These are phyloP conservation scores for Tetragnatha versicolor DNA, from an alignment of 1,140 invertebrate genomes.

Conservation along the genomic window DNA sequence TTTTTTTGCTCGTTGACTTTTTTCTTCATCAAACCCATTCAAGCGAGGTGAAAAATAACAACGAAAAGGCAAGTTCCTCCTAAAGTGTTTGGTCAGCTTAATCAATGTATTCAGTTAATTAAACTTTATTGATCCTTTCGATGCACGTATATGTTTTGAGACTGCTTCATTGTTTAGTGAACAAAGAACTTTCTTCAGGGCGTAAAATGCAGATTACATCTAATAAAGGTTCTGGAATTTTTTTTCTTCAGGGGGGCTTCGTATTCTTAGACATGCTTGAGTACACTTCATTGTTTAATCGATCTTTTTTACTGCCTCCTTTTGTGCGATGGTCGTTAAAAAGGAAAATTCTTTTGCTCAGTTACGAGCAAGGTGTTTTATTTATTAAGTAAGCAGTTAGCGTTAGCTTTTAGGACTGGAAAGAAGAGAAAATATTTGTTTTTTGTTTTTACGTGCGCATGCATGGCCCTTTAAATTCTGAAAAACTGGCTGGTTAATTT, in stretches of 20 bases:
- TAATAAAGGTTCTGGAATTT: neutral
- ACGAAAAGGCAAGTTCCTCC: neutral
- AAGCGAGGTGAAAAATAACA: conserved; percentile 40
- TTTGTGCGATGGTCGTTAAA: conserved; percentile 36
- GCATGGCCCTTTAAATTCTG: too few species aligned
- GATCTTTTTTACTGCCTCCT: conserved; percentile 38
- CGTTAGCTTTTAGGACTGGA: too few species aligned
- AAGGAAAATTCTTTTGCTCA: conserved; percentile 24
- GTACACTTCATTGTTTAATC: conserved; percentile 53
- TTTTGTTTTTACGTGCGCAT: too few species aligned
- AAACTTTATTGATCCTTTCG: conserved; percentile 50
- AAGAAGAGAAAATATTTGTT: too few species aligned
- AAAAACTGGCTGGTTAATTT: too few species aligned
- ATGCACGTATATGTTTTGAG: conserved; percentile 31
- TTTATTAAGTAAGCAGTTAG: conserved; percentile 54
- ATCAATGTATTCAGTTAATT: conserved; percentile 54
- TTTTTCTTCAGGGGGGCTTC: conserved; percentile 4
- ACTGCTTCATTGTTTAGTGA: conserved; percentile 44
- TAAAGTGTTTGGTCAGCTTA: conserved; percentile 50
- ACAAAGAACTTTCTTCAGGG: conserved; percentile 49
- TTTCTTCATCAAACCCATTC: too few species aligned
- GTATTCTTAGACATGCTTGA: conserved; percentile 47
- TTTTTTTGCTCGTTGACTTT: too few species aligned
- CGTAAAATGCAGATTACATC: conserved; percentile 41
- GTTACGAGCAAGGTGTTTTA: conserved; percentile 46